Evolutionary conservation across 2,113 vertebrate genomes (phyloP), one percentile per base, ranked within the genome.

Genomic region (Perca fluviatilis): DNA sequence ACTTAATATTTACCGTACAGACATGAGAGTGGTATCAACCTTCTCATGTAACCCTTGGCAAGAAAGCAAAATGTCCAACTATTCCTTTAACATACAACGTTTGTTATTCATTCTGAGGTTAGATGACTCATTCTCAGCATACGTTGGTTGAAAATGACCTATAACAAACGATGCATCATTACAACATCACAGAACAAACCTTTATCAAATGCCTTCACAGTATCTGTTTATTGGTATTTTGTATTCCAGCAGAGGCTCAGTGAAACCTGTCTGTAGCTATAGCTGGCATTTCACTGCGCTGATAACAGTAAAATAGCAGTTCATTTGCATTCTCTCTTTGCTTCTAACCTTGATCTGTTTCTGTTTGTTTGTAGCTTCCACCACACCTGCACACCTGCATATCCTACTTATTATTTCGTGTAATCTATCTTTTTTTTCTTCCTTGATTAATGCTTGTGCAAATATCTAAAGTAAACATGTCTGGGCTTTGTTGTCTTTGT

Each of bases 301-400:
- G 30, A 88, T 36, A 75, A 66, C 58, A 74, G 36, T 70, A 70
- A 58, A 7, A 67, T 56, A 40, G 27, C 6, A 11, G 61, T 11
- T 63, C 19, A 40, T 27, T 73, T 77, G 66, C 63, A 64, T 81
- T 21, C 30, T 47, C 30, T 2, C 30, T 79, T 84, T 87, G 69
- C 61, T 9, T 84, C 30, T 76, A 23, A 71, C 77, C 68, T 71
- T 53, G 16, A 78, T 84, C 51, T 68, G 14, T 54, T 62, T 49
- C 50, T 27, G 40, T 49, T 21, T 2, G 15, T 61, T 64, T 71
- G 33, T 18, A 5, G 36, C 6, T 51, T 13, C 11, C 51, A 27
- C 23, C 16, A 8, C 51, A 27, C 23, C 36, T 68, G 54, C 46
- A 23, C 18, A 76, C 54, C 30, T 73, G 15, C 56, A 61, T 27